phyloP scores from a whole-genome alignment of 2,113 vertebrate genomes.

The Collichthys lucidus region DNA sequence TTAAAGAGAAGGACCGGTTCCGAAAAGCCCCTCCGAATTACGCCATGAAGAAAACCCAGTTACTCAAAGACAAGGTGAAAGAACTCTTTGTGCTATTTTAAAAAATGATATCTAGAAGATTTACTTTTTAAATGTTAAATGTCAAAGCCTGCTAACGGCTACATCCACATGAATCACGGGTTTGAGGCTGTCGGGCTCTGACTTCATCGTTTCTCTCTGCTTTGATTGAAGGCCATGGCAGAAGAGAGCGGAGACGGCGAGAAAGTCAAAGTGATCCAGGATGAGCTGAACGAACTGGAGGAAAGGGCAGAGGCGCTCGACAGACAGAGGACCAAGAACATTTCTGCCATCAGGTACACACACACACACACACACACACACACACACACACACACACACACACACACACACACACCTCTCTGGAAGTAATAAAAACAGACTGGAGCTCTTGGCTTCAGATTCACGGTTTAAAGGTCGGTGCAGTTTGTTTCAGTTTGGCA shows the following conservation, averaged over 20 bases:
- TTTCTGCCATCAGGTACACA: conserved; percentile 96
- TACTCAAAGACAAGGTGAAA: conserved; percentile 97
- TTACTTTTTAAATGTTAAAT: neutral
- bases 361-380: no score
- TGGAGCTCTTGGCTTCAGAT: neutral
- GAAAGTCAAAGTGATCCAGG: conserved; percentile 95
- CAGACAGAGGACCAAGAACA: conserved; percentile 97
- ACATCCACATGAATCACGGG: neutral
- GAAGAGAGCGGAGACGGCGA: conserved; percentile 95
- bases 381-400: no score
- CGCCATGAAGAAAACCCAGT: conserved; percentile 98
- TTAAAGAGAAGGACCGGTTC: conserved; percentile 98
- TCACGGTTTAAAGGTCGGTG: neutral
- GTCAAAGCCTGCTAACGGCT: neutral
- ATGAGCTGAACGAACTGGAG: conserved; percentile 96
- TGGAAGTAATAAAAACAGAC: no score
- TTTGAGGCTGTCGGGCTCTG: neutral
- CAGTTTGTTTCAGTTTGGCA: neutral
- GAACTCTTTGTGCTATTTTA: neutral
- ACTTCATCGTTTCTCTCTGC: neutral
- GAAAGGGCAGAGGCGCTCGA: conserved; percentile 97
- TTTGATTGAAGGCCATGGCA: conserved; percentile 93
- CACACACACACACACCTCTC: neutral
- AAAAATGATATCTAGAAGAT: neutral
- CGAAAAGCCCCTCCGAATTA: conserved; percentile 98